phyloP scores from a whole-genome alignment of 2,888 invertebrate genomes.

The Hydraecia micacea region DNA sequence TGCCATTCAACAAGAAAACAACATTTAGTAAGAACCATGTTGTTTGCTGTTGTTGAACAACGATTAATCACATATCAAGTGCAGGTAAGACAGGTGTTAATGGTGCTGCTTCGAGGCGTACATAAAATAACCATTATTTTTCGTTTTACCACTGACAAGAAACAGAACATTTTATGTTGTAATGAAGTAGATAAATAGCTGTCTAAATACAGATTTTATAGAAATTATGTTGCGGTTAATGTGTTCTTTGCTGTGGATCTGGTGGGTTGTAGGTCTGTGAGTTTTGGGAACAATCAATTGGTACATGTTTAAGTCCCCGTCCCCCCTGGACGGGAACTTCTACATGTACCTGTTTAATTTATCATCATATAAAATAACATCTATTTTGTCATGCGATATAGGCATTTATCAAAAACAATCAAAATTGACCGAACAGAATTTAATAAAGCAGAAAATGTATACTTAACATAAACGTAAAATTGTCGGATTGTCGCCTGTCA shows the following conservation, averaged over 20 bases:
- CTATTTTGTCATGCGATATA: neutral
- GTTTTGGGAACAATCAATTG: neutral
- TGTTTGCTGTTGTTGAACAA: constrained; percentile 28
- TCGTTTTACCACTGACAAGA: constrained; percentile 52
- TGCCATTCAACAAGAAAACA: constrained; percentile 29
- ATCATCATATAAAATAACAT: neutral
- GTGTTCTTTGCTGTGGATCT: neutral
- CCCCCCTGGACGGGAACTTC: too few species aligned
- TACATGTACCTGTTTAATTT: neutral
- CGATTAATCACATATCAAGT: constrained; percentile 51
- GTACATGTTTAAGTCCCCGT: neutral
- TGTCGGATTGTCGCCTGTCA: neutral
- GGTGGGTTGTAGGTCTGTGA: neutral
- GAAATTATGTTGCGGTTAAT: constrained; percentile 2
- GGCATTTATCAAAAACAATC: neutral
- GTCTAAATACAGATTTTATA: constrained; percentile 26
- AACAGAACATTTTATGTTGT: constrained; percentile 50
- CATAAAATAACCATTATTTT: constrained; percentile 60
- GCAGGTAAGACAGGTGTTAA: constrained; percentile 48
- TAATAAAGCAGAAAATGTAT: too few species aligned
- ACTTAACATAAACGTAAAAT: neutral
- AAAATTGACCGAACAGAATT: too few species aligned
- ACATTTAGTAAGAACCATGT: constrained; percentile 26
- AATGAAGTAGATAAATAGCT: constrained; percentile 49
- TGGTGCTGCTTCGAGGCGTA: constrained; percentile 47